These are phyloP conservation scores for Penaeus monodon DNA, from an alignment of 2,888 invertebrate species.

Conservation along the genomic window DNA sequence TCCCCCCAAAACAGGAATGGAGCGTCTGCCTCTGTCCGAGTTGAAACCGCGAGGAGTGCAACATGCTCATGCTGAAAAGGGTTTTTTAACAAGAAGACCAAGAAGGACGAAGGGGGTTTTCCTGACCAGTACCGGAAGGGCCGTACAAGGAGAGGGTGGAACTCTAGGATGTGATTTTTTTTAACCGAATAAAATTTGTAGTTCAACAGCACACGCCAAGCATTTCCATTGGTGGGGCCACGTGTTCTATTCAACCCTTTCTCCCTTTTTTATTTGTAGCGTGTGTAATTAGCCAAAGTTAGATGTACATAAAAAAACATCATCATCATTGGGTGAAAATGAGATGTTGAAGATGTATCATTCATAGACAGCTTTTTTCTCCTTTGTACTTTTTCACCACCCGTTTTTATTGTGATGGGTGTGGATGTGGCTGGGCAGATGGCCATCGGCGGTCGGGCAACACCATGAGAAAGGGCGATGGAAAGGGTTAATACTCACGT, in stretches of 20 bases:
- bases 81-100: slow-evolving; percentile 73
- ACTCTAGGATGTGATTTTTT: slow-evolving; percentile 12
- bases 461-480: too few species aligned
- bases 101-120: slow-evolving; percentile 61
- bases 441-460: too few species aligned
- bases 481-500: too few species aligned
- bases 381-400: too few species aligned
- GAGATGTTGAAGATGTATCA: not conserved
- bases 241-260: too few species aligned
- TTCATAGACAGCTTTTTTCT: not conserved
- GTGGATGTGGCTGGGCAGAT: too few species aligned
- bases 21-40: slow-evolving; percentile 75
- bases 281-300: too few species aligned
- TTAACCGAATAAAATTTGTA: not conserved
- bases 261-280: not conserved
- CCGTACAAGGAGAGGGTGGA: slow-evolving; percentile 60
- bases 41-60: slow-evolving; percentile 78
- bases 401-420: too few species aligned
- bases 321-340: not conserved
- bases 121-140: slow-evolving; percentile 65
- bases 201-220: not conserved
- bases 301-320: not conserved
- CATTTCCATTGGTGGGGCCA: too few species aligned
- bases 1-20: slow-evolving; percentile 72
- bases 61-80: slow-evolving; percentile 75